Evolutionary conservation across 2,797 vertebrate genomes (phyloP).

Genomic region (Emydoidea blandingii): DNA sequence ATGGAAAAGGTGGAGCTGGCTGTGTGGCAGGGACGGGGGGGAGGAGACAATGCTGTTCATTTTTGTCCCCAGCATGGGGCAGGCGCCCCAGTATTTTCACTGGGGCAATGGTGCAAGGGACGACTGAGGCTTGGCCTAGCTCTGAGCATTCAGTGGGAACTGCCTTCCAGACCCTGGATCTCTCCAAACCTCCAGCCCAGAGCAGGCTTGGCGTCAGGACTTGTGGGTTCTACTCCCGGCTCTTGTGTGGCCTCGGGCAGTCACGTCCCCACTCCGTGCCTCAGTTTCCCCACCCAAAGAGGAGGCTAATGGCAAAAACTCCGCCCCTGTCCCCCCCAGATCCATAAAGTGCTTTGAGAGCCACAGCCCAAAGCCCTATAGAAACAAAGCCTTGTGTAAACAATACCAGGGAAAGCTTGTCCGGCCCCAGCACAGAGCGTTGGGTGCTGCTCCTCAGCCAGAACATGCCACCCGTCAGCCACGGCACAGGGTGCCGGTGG

Average conservation of each 20-base stretch:
- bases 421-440: background rate
- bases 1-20: background rate
- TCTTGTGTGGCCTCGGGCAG: background rate
- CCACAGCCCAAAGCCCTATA: background rate
- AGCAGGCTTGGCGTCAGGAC: background rate
- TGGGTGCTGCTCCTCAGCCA: background rate
- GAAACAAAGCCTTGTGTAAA: background rate
- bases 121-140: background rate
- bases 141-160: background rate
- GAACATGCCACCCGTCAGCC: no score
- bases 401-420: background rate
- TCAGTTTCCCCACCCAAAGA: background rate
- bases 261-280: background rate
- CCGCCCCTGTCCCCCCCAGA: background rate
- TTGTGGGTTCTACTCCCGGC: background rate
- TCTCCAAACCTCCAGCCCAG: background rate
- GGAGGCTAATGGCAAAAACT: background rate
- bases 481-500: no score
- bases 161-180: background rate
- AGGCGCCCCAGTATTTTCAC: background rate
- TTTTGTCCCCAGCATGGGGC: no score
- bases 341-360: background rate
- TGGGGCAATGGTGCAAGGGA: background rate
- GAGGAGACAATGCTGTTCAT: background rate
- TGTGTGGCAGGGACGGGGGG: background rate